Evolutionary conservation across 2,113 vertebrate species (phyloP), one percentile per base, ranked within the genome.

Genomic region (Cebidichthys violaceus): DNA sequence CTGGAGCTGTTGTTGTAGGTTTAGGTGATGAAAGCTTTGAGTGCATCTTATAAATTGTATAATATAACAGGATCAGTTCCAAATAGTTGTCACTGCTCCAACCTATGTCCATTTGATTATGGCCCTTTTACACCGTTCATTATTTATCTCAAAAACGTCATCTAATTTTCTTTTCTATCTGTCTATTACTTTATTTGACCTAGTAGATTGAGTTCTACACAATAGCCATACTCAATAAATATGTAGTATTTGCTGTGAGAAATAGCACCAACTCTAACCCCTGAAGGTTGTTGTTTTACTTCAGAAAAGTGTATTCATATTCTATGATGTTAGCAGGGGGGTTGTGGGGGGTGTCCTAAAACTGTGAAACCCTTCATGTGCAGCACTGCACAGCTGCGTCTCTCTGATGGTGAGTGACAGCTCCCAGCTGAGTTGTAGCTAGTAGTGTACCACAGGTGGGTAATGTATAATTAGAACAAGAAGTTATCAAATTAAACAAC

Each of bases 81-180:
- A 59, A 54, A 65, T 41, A 43, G 4, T 31, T 20, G 1, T 59
- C 39, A 57, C 11, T 24, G 74, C 64, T 59, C 11, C 59, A 39
- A 65, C 8, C 0, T 31, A 2, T 1, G 1, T 75, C 39, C 7
- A 43, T 77, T 79, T 68, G 7, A 35, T 45, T 41, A 47, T 41
- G 24, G 17, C 20, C 22, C 22, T 70, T 85, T 80, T 77, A 66
- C 41, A 68, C n/a, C 29, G n/a, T 31, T 47, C 27, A 57, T 17
- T 57, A 24, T 43, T 79, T 29, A 62, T 35, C 27, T 29, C 50
- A 47, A 54, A 24, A 29, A 43, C 5, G 4, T 15, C 0, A 43
- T 75, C 57, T 61, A 1, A 18, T 61, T 35, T 33, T 33, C 15
- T 33, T 17, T 17, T 55, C 43, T 27, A 15, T 29, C 55, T 6